Base-by-base conservation (phyloP, 2,888 invertebrate genomes). In the Xylocampa areola region DNA sequence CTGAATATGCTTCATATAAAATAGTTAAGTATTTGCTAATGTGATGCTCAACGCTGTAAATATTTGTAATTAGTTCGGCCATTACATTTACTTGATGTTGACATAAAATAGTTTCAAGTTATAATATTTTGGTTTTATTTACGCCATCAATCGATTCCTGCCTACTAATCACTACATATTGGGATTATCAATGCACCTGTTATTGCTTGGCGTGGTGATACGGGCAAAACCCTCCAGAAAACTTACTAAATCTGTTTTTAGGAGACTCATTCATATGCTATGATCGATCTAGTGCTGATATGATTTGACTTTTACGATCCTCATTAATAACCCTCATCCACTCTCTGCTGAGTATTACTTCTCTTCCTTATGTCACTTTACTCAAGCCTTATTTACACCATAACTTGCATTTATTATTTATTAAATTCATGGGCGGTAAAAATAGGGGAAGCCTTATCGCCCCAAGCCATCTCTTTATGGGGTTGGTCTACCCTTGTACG, bases 51-150 rank as follows among this genome's bases (percentile, higher is more conserved):
- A 90, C 78, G 91, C 90, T 93, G 91, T 92, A 91, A 50, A 91
- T 89, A 90, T 51, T 75, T 73, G 80, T 84, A 83, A 82, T 73
- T 78, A 75, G 71, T 73, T 73, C 70, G 61, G 64, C 77, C 79
- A 83, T 79, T 80, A 77, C 79, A 81, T 82, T 86, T 86, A 88
- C 81, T 92, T 80, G 87, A 92, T 92, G 93, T 93, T 92, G 88
- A 91, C 75, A 91, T 91, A 92, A 90, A 91, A 91, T 92, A 93
- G 92, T 90, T 90, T 87, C 89, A 87, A 92, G 90, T 92, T 92
- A 77, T 49, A 62, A 47, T 4, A 59, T 19, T 54, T 6, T 86
- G 76, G 88, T 91, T 90, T 92, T 77, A 87, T 89, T 91, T 81
- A 30, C 5, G 23, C 25, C 3, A 33, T 1, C 2, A 6, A 2